These are phyloP conservation scores for Cheirogaleus medius DNA, from an alignment of 2,113 vertebrate genomes.

Conservation along the genomic window DNA sequence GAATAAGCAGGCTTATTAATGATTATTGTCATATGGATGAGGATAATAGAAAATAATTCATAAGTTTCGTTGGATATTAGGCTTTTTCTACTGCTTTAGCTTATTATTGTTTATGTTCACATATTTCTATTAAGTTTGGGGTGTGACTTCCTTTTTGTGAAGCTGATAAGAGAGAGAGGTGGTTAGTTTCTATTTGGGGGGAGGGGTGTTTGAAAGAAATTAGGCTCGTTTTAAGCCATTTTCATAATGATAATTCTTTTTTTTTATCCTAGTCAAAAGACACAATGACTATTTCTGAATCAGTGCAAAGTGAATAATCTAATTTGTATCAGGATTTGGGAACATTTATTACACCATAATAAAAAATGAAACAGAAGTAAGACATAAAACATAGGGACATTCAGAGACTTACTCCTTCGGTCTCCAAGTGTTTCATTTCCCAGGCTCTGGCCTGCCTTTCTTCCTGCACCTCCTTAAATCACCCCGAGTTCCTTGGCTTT, in stretches of 20 bases:
- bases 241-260: not conserved
- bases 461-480: constrained; percentile 38
- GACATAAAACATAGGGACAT: constrained; percentile 47
- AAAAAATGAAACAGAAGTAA: constrained; percentile 56
- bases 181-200: not conserved
- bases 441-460: constrained; percentile 24
- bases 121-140: not conserved
- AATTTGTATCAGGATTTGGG: constrained; percentile 55
- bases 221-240: not conserved
- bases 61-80: not conserved
- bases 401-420: not conserved
- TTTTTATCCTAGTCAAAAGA: not conserved
- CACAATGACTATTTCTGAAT: constrained; percentile 42
- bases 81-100: not conserved
- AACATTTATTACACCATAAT: constrained; percentile 43
- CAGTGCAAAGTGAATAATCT: constrained; percentile 9
- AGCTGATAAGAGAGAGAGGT: not conserved
- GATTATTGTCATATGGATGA: not conserved
- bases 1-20: not conserved
- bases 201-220: not conserved
- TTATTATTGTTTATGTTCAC: not conserved
- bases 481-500: constrained; percentile 8
- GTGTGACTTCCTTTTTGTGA: not conserved
- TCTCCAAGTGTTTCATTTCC: constrained; percentile 72
- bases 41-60: not conserved